These are phyloP conservation scores for Serranochromis macrocephalus DNA, from an alignment of 2,113 vertebrate genomes.

Conservation along the genomic window DNA sequence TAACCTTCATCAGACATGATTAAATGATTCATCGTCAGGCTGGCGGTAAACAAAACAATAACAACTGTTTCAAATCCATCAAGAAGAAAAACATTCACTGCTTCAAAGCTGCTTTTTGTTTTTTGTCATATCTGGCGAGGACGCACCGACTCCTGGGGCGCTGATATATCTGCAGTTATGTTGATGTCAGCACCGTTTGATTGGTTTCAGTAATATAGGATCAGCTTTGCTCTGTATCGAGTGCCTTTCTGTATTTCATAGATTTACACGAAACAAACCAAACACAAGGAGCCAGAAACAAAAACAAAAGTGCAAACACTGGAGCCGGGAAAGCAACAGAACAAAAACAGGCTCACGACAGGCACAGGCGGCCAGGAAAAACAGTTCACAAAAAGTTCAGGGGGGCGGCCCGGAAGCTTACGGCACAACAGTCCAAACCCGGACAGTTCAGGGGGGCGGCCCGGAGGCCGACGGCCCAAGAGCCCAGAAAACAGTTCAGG, in stretches of 20 bases:
- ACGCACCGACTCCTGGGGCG: background rate
- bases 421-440: too few species aligned
- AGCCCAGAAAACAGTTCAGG: too few species aligned
- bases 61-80: background rate
- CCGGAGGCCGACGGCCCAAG: too few species aligned
- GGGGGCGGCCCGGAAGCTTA: too few species aligned
- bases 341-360: too few species aligned
- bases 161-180: background rate
- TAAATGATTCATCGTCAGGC: background rate
- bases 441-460: too few species aligned
- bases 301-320: too few species aligned
- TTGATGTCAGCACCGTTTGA: background rate
- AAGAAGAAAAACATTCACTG: background rate
- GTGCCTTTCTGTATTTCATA: background rate
- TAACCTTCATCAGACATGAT: background rate
- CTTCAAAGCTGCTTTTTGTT: background rate
- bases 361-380: too few species aligned
- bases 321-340: too few species aligned
- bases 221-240: background rate
- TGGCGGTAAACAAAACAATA: background rate
- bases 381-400: too few species aligned
- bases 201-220: background rate
- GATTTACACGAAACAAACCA: background rate
- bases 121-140: background rate
- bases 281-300: too few species aligned